These are phyloP conservation scores for Gallinago nigripennis DNA, from an alignment of 2,797 vertebrate genomes.

Conservation along the genomic window DNA sequence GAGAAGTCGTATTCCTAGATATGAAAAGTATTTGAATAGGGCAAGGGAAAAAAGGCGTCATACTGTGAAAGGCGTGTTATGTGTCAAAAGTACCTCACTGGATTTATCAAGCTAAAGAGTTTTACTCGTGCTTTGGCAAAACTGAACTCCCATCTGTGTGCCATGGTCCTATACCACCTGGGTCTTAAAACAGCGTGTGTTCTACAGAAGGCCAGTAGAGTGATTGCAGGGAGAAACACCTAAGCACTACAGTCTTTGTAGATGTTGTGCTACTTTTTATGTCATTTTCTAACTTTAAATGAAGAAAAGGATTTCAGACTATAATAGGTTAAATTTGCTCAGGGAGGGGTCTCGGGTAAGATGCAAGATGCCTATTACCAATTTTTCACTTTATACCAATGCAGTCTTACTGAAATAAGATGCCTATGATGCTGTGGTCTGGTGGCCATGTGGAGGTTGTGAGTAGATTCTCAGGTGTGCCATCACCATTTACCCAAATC, in stretches of 20 bases:
- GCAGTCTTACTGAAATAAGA: not conserved
- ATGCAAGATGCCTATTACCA: not conserved
- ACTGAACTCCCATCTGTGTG: not conserved
- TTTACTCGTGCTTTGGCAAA: not conserved
- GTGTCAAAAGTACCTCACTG: fast-evolving
- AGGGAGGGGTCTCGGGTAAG: not conserved
- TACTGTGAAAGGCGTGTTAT: not conserved
- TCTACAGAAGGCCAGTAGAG: not conserved
- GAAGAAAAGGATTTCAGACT: not conserved
- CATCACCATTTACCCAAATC: not conserved
- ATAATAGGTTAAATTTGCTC: not conserved
- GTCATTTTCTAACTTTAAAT: not conserved
- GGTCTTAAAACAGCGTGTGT: fast-evolving
- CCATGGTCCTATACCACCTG: not conserved
- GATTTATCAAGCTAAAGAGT: not conserved
- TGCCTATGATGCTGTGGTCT: not conserved
- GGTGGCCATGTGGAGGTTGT: fast-evolving
- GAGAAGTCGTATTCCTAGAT: not conserved
- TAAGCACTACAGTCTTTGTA: not conserved
- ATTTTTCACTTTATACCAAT: not conserved
- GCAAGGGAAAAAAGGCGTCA: not conserved
- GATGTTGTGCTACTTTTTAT: not conserved
- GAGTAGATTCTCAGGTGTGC: not conserved
- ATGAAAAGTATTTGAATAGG: not conserved
- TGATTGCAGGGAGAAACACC: not conserved